Conservation (phyloP, 2,797 vertebrate species). For the Cyprinodon diabolis region DNA sequence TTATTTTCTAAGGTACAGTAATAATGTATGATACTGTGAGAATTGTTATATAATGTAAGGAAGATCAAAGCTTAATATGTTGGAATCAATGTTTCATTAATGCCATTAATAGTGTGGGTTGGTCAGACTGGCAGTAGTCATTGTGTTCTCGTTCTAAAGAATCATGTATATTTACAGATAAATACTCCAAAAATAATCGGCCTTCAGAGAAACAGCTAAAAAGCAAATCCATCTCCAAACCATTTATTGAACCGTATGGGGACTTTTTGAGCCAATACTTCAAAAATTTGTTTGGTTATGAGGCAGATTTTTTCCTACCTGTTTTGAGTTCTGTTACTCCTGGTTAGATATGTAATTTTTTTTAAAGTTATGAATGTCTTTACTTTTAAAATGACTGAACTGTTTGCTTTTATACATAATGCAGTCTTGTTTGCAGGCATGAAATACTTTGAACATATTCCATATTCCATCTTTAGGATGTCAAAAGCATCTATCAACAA, state of each 20-base stretch:
- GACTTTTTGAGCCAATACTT: too few relatives aligned
- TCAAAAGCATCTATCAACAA: conserved; percentile 62
- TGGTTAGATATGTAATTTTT: too few relatives aligned
- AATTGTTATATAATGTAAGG: background rate
- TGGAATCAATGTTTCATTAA: background rate
- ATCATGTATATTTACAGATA: background rate
- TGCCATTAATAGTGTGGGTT: background rate
- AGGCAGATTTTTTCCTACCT: too few relatives aligned
- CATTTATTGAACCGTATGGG: too few relatives aligned
- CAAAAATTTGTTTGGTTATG: too few relatives aligned
- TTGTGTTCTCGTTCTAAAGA: background rate
- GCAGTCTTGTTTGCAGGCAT: conserved; percentile 20
- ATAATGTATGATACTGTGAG: background rate
- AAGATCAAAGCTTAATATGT: background rate
- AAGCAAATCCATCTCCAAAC: too few relatives aligned
- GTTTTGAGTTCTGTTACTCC: too few relatives aligned
- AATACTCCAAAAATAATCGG: background rate
- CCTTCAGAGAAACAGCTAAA: background rate
- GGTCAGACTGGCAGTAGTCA: background rate
- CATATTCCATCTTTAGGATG: conserved; percentile 31
- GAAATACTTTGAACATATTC: conserved; percentile 25
- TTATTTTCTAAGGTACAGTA: too few relatives aligned
- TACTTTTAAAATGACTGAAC: background rate
- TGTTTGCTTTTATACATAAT: background rate
- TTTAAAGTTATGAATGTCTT: too few relatives aligned